phyloP scores from a whole-genome alignment of 2,888 invertebrate genomes.

The Drosophila helvetica region DNA sequence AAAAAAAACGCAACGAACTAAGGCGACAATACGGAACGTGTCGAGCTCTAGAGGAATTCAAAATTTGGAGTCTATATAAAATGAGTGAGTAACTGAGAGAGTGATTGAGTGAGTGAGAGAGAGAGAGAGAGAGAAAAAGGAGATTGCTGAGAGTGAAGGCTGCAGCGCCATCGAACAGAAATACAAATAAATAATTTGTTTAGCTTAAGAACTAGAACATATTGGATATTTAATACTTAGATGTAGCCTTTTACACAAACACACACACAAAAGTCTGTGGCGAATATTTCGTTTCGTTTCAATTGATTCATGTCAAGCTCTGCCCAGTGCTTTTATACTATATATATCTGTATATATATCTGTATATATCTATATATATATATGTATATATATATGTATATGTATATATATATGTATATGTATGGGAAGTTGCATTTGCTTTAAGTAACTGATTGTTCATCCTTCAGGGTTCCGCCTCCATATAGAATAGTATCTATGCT shows the following conservation, averaged over 20 bases:
- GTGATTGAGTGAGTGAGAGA: neutral
- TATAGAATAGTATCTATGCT: neutral
- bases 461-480: neutral
- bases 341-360: neutral
- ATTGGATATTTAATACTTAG: constrained; percentile 77
- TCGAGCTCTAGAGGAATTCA: neutral
- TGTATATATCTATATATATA: constrained; percentile 11
- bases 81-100: neutral
- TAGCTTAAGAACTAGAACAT: constrained; percentile 67
- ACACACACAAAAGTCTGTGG: constrained; percentile 27
- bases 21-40: constrained; percentile 23
- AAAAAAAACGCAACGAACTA: neutral
- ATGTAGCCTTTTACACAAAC: constrained; percentile 61
- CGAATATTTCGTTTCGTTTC: constrained; percentile 14
- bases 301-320: constrained; percentile 37
- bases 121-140: neutral
- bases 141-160: constrained; percentile 15
- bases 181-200: constrained; percentile 71
- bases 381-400: neutral
- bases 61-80: neutral
- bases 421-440: neutral
- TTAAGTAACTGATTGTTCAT: constrained; percentile 16
- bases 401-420: neutral
- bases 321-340: constrained; percentile 24
- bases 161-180: constrained; percentile 29